phyloP scores from a whole-genome alignment of 2,888 invertebrate species.

The Trichopoda pennipes region DNA sequence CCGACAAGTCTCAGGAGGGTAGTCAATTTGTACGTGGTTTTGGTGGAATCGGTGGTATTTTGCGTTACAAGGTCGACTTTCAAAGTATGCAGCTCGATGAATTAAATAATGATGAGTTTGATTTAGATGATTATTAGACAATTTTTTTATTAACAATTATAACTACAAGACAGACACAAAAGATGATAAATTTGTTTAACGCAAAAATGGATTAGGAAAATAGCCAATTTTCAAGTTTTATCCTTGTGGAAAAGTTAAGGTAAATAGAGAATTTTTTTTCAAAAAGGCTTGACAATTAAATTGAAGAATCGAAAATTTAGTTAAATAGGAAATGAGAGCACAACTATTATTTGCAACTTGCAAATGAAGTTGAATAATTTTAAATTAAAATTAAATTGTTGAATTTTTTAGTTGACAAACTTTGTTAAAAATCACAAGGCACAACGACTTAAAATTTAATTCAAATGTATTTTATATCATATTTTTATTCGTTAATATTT shows the following conservation, averaged over 20 bases:
- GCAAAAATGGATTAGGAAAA: constrained; percentile 1
- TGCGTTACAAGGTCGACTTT: constrained; percentile 99
- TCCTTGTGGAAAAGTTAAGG: constrained; percentile 8
- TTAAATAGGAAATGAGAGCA: background rate
- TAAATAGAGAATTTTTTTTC: constrained; percentile 27
- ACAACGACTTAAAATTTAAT: background rate
- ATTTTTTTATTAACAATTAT: constrained; percentile 42
- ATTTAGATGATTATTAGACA: constrained; percentile 95
- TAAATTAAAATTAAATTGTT: background rate
- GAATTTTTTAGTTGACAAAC: background rate
- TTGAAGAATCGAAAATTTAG: too few relatives aligned
- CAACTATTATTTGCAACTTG: background rate
- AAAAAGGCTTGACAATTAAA: background rate
- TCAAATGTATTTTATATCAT: background rate
- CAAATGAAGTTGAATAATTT: background rate
- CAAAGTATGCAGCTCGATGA: constrained; percentile 97
- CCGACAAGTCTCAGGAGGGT: constrained; percentile 99
- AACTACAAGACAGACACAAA: constrained; percentile 37
- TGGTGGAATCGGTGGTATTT: constrained; percentile 99
- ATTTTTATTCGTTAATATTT: background rate
- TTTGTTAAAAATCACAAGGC: background rate
- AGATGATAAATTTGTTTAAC: constrained; percentile 38
- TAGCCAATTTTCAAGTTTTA: background rate
- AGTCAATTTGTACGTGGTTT: constrained; percentile 99
- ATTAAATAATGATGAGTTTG: constrained; percentile 90